Conservation (phyloP, 2,113 vertebrate species). For the Clarias gariepinus region DNA sequence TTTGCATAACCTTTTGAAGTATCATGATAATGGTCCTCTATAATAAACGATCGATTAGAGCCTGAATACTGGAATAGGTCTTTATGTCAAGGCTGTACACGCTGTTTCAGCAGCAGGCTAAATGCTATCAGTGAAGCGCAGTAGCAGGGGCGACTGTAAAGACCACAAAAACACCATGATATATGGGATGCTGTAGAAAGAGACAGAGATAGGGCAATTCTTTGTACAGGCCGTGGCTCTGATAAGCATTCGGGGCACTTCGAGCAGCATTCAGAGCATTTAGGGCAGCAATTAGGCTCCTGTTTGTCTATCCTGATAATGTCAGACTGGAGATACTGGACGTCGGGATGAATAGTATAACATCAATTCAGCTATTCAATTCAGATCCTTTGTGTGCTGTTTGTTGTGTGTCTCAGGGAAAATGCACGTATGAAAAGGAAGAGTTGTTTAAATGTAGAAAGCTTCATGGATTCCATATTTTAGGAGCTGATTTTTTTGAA, state of each 20-base stretch:
- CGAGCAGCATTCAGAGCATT: constrained; percentile 42
- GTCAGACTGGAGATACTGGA: constrained; percentile 40
- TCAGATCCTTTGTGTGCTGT: not conserved
- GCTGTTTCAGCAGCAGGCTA: constrained; percentile 5
- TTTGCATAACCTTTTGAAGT: constrained; percentile 41
- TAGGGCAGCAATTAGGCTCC: constrained; percentile 48
- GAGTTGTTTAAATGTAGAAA: not conserved
- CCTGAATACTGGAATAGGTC: not conserved
- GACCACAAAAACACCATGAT: constrained; percentile 41
- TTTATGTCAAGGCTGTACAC: constrained; percentile 13
- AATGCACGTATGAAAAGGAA: not conserved
- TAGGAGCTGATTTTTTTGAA: not conserved
- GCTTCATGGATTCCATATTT: not conserved
- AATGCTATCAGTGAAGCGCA: constrained; percentile 21
- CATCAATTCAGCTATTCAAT: not conserved
- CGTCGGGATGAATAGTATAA: constrained; percentile 7
- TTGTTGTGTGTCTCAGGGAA: not conserved
- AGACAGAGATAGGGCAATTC: constrained; percentile 48
- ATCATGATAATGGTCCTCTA: constrained; percentile 9
- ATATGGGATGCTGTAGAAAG: constrained; percentile 48
- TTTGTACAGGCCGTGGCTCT: constrained; percentile 42
- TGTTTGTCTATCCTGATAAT: constrained; percentile 46
- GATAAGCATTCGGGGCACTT: constrained; percentile 51
- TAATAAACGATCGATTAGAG: constrained; percentile 2
- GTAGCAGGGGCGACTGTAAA: constrained; percentile 16